Evolutionary conservation across 2,888 invertebrate genomes (phyloP), one percentile per base, ranked within the genome.

Genomic region (Megaustenia siamemsis): DNA sequence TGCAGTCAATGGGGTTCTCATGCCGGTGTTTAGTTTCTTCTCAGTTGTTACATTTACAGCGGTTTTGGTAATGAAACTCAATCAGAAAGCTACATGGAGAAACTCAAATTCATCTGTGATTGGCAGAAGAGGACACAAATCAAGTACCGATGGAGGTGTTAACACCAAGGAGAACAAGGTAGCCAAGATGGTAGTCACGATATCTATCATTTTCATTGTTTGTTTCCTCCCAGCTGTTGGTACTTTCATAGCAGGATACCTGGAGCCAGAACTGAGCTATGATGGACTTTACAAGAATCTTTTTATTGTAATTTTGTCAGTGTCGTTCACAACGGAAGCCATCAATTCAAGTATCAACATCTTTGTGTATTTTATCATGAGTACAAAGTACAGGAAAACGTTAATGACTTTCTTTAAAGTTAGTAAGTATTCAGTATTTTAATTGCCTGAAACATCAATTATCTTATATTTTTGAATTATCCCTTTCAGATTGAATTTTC

Each of bases 301-400:
- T 12, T 79, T 79, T 28, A n/a, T 79, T 6, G 79, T 68, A 3
- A 45, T 49, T 40, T 0, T 78, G n/a, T 60, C 63, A 0, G 32
- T 66, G 0, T 60, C 66, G 0, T 45, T 10, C 21, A 78, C 43
- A 43, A 21, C 66, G 32, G 78, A 78, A n/a, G 66, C 28, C 40
- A 43, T 78, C n/a, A 78, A 78, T 32, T 40, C 78, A 1, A 63
- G 63, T 28, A 78, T 63, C 66, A 78, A 78, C 32, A 78, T 78
- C n/a, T 63, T 15, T 24, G 56, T 78, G 28, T 78, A 78, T 15
- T 28, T 78, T 32, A 40, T 2, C 1, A 78, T 78, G 78, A 78
- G 78, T 21, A 56, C 78, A 43, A 78, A 66, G 21, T 78, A 43
- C 18, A 38, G 63, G 0, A 5, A 78, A 40, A 28, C 78, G 2